These are phyloP conservation scores for Cotesia chilonis DNA, from an alignment of 1,140 invertebrate species.

Conservation along the genomic window DNA sequence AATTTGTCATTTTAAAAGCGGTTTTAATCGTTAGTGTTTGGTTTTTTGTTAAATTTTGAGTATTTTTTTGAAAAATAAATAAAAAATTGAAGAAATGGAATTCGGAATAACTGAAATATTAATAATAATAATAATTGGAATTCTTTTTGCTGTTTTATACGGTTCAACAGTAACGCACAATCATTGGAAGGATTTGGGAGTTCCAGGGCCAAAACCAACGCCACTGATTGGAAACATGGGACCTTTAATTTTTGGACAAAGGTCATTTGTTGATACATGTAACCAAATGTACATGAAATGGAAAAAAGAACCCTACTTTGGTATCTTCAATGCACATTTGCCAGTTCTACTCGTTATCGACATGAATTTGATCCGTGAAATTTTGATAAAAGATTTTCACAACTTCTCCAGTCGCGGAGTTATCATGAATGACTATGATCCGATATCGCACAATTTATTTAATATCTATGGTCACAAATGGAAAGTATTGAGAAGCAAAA, in stretches of 20 bases:
- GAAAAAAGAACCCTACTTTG: conserved; percentile 45
- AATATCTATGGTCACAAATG: conserved; percentile 61
- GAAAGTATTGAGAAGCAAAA: conserved; percentile 51
- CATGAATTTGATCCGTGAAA: conserved; percentile 69
- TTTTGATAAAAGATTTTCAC: conserved; percentile 70
- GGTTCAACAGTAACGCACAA: conserved; percentile 39
- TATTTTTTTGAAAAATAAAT: neutral
- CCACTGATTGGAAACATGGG: conserved; percentile 53
- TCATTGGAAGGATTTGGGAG: conserved; percentile 58
- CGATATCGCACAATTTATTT: conserved; percentile 48
- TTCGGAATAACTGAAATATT: neutral
- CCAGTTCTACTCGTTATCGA: conserved; percentile 67
- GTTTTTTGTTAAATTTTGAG: too few relatives aligned
- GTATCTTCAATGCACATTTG: conserved; percentile 53
- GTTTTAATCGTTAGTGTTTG: too few relatives aligned
- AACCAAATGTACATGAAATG: conserved; percentile 38
- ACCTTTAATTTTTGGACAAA: conserved; percentile 36
- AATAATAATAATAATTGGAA: neutral
- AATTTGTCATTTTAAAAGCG: too few relatives aligned
- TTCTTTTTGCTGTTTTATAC: neutral
- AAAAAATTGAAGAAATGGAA: neutral
- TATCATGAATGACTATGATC: neutral
- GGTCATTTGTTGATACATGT: conserved; percentile 31
- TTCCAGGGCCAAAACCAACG: conserved; percentile 55
- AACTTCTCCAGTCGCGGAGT: conserved; percentile 65